Percentiles rank a stretch among this genome's conserved stretches.
Conservation (phyloP, 2,113 vertebrate species). For the Bubalus kerabau region DNA sequence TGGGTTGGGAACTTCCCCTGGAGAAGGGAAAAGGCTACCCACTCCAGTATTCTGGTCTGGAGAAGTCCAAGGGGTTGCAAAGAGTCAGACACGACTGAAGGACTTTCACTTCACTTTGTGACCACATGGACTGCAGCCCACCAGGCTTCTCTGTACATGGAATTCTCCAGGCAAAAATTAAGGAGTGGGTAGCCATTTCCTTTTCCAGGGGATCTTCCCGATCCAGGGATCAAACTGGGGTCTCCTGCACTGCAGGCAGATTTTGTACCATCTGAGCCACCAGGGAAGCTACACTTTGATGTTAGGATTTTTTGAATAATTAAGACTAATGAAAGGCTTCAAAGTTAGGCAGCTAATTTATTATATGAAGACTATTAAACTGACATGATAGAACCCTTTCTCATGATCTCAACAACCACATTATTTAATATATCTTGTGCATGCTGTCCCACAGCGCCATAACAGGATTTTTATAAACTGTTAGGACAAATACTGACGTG, state of each 20-base stretch:
- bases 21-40: neutral
- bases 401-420: conserved; percentile 58
- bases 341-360: conserved; percentile 52
- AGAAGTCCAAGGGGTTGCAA: neutral
- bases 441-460: conserved; percentile 50
- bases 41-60: neutral
- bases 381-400: conserved; percentile 62
- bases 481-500: conserved; percentile 74
- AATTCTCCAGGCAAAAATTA: neutral
- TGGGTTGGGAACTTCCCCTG: neutral
- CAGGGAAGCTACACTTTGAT: neutral
- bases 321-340: conserved; percentile 66
- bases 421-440: conserved; percentile 67
- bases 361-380: conserved; percentile 59
- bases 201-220: neutral
- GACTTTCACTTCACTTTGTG: neutral
- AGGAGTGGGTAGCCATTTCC: neutral
- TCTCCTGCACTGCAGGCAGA: neutral
- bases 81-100: neutral
- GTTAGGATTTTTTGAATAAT: conserved; percentile 62
- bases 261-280: neutral
- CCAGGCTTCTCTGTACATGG: neutral
- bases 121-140: neutral
- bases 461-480: conserved; percentile 74
- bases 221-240: neutral